Conservation (phyloP, 1,140 invertebrate species). For the Hypothenemus hampei region DNA sequence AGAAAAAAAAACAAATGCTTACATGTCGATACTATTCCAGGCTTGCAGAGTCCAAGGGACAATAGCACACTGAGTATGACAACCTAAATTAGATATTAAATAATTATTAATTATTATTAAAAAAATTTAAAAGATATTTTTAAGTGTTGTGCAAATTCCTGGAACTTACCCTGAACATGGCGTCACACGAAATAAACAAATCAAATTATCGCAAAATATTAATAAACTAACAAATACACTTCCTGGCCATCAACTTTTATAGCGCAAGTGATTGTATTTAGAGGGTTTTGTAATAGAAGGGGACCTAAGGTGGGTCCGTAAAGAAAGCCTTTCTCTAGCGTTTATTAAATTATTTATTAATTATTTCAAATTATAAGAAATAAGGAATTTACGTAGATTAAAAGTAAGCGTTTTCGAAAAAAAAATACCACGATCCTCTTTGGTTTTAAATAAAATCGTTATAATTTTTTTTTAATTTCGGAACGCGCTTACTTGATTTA, state of each 20-base stretch:
- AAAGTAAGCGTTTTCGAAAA: too few relatives aligned
- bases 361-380: too few relatives aligned
- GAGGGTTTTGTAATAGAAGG: background rate
- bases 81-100: constrained; percentile 11
- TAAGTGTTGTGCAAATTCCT: background rate
- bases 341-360: too few relatives aligned
- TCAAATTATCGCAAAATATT: constrained; percentile 11
- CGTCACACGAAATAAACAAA: background rate
- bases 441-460: too few relatives aligned
- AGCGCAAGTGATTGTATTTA: constrained; percentile 21
- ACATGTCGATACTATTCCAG: constrained; percentile 24
- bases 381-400: too few relatives aligned
- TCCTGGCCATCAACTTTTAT: constrained; percentile 25
- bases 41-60: constrained; percentile 8
- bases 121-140: background rate
- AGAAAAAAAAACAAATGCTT: constrained; percentile 13
- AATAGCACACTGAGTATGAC: constrained; percentile 14
- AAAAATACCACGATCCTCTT: too few relatives aligned
- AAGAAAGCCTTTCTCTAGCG: constrained; percentile 26
- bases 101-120: background rate
- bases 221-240: constrained; percentile 17
- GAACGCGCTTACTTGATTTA: too few relatives aligned
- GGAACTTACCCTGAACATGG: constrained; percentile 20
- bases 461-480: too few relatives aligned
- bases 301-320: constrained; percentile 5